Evolutionary conservation across 2,888 invertebrate genomes (phyloP).

Genomic region (Lasioglossum oenotherae): DNA sequence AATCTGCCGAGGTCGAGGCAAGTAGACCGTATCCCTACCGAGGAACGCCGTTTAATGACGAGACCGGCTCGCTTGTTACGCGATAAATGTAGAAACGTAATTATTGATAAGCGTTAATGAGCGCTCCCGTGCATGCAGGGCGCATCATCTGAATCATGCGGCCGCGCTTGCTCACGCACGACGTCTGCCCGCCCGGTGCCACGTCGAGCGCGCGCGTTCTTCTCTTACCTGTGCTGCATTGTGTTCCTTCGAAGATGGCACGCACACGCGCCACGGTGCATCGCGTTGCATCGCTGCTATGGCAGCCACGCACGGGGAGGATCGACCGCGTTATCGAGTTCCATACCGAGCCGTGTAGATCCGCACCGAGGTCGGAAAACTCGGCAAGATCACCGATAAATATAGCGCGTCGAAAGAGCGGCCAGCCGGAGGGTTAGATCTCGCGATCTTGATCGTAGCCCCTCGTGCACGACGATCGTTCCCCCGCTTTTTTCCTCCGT

Average conservation of each 20-base stretch:
- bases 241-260: constrained; percentile 38
- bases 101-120: constrained; percentile 84
- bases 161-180: constrained; percentile 80
- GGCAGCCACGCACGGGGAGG: constrained; percentile 35
- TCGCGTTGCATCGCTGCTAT: not conserved
- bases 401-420: constrained; percentile 74
- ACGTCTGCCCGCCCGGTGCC: constrained; percentile 49
- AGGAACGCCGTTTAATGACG: constrained; percentile 78
- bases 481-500: constrained; percentile 22
- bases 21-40: constrained; percentile 77
- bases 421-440: constrained; percentile 69
- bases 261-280: constrained; percentile 28
- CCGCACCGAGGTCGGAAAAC: constrained; percentile 75
- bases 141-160: constrained; percentile 77
- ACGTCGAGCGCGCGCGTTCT: not conserved
- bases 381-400: constrained; percentile 80
- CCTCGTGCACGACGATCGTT: constrained; percentile 74
- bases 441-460: constrained; percentile 78
- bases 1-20: constrained; percentile 56
- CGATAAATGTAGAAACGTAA: constrained; percentile 82
- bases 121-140: constrained; percentile 73
- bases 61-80: constrained; percentile 80
- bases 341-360: constrained; percentile 54
- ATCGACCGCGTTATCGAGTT: constrained; percentile 63
- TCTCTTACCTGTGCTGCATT: constrained; percentile 50